Percentiles rank a stretch among this genome's conserved stretches.
These are phyloP conservation scores for Antheraea assamensis DNA, from an alignment of 2,888 invertebrate genomes.

Conservation along the genomic window DNA sequence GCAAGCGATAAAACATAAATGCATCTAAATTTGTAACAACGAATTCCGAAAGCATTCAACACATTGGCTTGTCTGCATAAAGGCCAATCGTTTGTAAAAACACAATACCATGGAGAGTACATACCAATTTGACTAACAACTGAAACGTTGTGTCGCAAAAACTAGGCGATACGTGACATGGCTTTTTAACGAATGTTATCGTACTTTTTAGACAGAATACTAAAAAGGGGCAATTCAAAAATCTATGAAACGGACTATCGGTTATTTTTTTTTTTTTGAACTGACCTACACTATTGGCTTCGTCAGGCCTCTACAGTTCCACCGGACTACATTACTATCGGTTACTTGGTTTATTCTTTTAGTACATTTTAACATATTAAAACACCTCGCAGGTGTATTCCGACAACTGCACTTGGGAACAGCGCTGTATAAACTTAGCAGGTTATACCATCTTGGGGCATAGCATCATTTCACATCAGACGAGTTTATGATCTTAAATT, in stretches of 20 bases:
- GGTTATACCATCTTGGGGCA: too few relatives aligned
- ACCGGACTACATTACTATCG: too few relatives aligned
- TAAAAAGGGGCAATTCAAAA: slow-evolving; percentile 7
- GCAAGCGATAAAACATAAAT: background rate
- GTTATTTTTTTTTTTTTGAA: too few relatives aligned
- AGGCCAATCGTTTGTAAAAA: slow-evolving; percentile 9
- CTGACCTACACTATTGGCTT: too few relatives aligned
- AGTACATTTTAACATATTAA: too few relatives aligned
- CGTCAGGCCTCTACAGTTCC: too few relatives aligned
- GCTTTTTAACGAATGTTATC: slow-evolving; percentile 29
- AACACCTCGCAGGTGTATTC: too few relatives aligned
- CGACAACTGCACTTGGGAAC: too few relatives aligned
- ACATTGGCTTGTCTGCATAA: background rate
- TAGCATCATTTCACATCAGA: too few relatives aligned
- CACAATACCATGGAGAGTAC: slow-evolving; percentile 26
- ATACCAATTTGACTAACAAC: slow-evolving; percentile 45
- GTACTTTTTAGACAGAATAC: slow-evolving; percentile 21
- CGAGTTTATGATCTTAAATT: too few relatives aligned
- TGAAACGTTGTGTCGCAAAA: slow-evolving; percentile 34
- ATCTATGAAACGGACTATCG: background rate
- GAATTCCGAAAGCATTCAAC: background rate
- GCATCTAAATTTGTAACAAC: slow-evolving; percentile 2
- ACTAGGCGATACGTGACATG: slow-evolving; percentile 41
- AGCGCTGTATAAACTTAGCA: too few relatives aligned
- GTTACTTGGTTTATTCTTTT: too few relatives aligned